Evolutionary conservation across 2,888 invertebrate species (phyloP), one percentile per base, ranked within the genome.

Genomic region (Diaphora mendica): DNA sequence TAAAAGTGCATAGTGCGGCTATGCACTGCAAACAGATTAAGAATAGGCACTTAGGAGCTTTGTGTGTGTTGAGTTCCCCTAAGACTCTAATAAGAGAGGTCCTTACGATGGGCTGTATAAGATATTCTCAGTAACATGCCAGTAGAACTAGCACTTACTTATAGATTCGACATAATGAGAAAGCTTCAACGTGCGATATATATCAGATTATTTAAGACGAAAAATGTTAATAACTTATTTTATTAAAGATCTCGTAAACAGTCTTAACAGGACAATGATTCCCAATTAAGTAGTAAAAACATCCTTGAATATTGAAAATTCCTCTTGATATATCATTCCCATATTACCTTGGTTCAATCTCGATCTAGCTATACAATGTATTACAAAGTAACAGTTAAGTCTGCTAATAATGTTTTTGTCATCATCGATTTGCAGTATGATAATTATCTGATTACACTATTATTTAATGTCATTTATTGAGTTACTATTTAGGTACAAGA

Each of bases 271-370:
- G 70, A 65, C 39, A 33, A 39, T n/a, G 73, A 64, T 65, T 69
- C n/a, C 64, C 72, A 64, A 66, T 26, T 64, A 30, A 44, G 39
- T 44, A 68, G 42, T 42, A 65, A 64, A 70, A 72, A 72, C 68
- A 71, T 33, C 59, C 33, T 78, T 67, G 70, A 73, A 48, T 79
- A 72, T 73, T 69, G 76, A 74, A 30, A 35, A 79, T 82, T 79
- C n/a, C 74, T 71, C 75, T 79, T 77, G 71, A 74, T 72, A 75
- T 68, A 62, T 66, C 73, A 75, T 66, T 70, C 68, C 67, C 70
- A 35, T 59, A 15, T 62, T 39, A 70, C 72, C 72, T 79, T 73
- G 55, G 5, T 70, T 76, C 64, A 20, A 70, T 66, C 20, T 55
- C 71, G 71, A 72, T 71, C 42, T 69, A 33, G 2, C 33, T 7